These are phyloP conservation scores for Monomorium pharaonis DNA, from an alignment of 1,140 invertebrate genomes.

Conservation along the genomic window DNA sequence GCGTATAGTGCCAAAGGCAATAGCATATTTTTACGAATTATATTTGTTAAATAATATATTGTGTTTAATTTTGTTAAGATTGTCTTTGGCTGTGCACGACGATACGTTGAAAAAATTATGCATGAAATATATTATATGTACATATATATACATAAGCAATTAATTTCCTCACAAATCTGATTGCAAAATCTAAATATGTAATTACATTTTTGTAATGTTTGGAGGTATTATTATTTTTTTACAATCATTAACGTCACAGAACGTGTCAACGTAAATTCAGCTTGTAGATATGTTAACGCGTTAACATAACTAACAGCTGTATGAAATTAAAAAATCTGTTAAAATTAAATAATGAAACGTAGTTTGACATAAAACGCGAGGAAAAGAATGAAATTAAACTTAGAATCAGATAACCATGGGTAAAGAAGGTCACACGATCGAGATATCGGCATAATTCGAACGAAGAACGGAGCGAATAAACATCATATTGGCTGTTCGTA, in stretches of 20 bases:
- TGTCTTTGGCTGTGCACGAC: constrained; percentile 25
- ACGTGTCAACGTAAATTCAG: neutral
- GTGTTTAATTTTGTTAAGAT: constrained; percentile 80
- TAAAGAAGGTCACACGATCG: constrained; percentile 64
- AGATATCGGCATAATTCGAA: constrained; percentile 39
- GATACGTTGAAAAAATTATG: neutral
- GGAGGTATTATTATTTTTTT: neutral
- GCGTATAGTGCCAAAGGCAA: neutral
- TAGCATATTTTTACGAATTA: constrained; percentile 72
- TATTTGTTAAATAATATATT: constrained; percentile 80
- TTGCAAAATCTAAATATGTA: neutral
- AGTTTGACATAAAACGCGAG: neutral
- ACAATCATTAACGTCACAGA: neutral
- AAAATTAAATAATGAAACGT: neutral
- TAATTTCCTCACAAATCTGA: constrained; percentile 45
- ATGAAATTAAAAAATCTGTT: neutral
- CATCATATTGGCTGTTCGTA: constrained; percentile 83
- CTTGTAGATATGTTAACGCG: neutral
- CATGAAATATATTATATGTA: neutral
- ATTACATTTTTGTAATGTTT: neutral
- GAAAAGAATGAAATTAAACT: neutral
- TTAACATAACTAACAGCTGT: neutral
- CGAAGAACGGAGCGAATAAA: constrained; percentile 72
- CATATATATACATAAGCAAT: constrained; percentile 21
- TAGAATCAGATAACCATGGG: neutral